Conservation (phyloP, 2,888 invertebrate species). For the Acanthococcus lagerstroemiae region DNA sequence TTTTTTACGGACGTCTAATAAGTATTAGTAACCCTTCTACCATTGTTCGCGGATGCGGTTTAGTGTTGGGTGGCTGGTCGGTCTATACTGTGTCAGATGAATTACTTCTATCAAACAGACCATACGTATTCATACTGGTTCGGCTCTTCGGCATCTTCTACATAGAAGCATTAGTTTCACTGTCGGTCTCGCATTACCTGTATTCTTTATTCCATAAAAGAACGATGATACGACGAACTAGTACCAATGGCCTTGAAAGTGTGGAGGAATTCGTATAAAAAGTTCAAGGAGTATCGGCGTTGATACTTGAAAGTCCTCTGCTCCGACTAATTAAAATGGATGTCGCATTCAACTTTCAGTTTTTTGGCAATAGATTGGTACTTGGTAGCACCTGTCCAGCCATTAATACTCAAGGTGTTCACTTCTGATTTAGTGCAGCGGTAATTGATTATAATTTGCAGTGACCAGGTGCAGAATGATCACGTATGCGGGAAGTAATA, state of each 20-base stretch:
- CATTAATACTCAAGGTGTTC: too few species aligned
- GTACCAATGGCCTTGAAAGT: background rate
- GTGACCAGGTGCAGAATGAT: too few species aligned
- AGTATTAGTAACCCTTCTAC: slow-evolving; percentile 25
- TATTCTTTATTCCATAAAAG: background rate
- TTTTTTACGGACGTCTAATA: slow-evolving; percentile 16
- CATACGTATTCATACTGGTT: slow-evolving; percentile 15
- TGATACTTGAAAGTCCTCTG: too few species aligned
- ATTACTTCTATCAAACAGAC: slow-evolving; percentile 27
- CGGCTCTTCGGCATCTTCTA: slow-evolving; percentile 6
- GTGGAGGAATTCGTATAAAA: background rate
- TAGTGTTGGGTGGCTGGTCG: slow-evolving; percentile 25
- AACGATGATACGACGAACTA: background rate
- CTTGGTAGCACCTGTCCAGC: too few species aligned
- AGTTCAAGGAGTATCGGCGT: background rate
- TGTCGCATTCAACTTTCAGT: too few species aligned
- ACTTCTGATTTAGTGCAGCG: too few species aligned
- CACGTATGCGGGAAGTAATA: too few species aligned
- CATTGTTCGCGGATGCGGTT: slow-evolving; percentile 25
- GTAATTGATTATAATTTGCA: too few species aligned
- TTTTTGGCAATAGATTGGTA: too few species aligned
- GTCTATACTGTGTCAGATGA: slow-evolving; percentile 22
- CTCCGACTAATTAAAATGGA: too few species aligned
- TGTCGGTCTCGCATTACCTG: slow-evolving; percentile 24
- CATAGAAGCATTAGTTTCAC: slow-evolving; percentile 24